Evolutionary conservation across 2,888 invertebrate genomes (phyloP).

Genomic region (Pammene aurita): DNA sequence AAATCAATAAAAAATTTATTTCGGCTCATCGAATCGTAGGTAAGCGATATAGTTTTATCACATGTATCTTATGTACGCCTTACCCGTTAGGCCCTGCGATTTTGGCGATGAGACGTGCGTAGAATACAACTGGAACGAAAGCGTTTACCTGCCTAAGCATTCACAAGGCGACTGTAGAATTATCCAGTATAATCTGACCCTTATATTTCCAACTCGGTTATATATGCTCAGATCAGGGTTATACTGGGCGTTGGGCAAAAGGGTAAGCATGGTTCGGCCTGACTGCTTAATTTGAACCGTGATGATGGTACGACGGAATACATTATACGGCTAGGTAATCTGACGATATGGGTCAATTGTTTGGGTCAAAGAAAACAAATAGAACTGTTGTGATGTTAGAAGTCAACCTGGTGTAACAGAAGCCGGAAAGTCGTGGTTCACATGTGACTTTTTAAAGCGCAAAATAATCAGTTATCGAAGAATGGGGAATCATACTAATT

Average conservation of each 20-base stretch:
- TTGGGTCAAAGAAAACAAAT: not conserved
- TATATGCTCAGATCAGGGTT: not conserved
- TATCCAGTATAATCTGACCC: not conserved
- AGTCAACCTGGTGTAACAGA: not conserved
- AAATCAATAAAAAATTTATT: not conserved
- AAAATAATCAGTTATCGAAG: no score
- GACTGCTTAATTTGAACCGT: slow-evolving; percentile 3
- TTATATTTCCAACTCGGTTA: not conserved
- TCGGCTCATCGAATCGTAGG: not conserved
- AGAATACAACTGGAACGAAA: slow-evolving; percentile 30
- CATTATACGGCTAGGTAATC: slow-evolving; percentile 12
- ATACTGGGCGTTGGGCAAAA: not conserved
- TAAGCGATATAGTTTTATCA: slow-evolving; percentile 1
- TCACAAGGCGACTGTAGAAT: not conserved
- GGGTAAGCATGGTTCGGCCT: not conserved
- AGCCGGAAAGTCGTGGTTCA: no score
- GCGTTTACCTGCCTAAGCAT: slow-evolving; percentile 7
- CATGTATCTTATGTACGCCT: no score
- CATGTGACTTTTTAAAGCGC: no score
- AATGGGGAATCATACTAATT: no score
- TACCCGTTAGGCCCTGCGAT: slow-evolving; percentile 26
- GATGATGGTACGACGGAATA: slow-evolving; percentile 6
- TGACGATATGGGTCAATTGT: not conserved
- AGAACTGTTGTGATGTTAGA: not conserved
- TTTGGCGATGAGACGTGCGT: slow-evolving; percentile 31